Evolutionary conservation across 2,797 vertebrate genomes (phyloP).

Genomic region (Sebastes ruberrimus): DNA sequence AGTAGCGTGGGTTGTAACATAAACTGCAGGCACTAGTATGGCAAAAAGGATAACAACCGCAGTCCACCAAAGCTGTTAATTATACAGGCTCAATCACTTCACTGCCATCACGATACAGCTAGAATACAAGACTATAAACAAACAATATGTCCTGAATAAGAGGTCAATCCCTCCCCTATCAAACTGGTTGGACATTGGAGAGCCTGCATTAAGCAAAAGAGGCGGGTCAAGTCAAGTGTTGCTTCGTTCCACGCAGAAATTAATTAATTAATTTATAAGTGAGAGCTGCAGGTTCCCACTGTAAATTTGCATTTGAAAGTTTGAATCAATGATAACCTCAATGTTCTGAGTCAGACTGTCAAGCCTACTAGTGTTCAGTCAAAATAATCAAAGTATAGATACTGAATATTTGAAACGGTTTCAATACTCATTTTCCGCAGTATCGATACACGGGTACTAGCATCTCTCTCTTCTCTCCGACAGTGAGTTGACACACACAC

Average conservation of each 20-base stretch:
- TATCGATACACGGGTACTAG: too few species aligned
- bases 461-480: too few species aligned
- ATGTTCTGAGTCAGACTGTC: background rate
- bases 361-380: fast-evolving
- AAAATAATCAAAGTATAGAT: too few species aligned
- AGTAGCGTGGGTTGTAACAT: background rate
- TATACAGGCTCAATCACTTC: background rate
- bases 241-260: background rate
- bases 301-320: background rate
- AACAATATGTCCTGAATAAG: background rate
- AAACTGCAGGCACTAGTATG: background rate
- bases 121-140: background rate
- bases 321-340: background rate
- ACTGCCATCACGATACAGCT: background rate
- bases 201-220: background rate
- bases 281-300: background rate
- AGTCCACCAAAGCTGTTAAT: background rate
- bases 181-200: background rate
- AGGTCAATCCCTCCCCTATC: background rate
- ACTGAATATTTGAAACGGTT: too few species aligned
- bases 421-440: too few species aligned
- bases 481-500: too few species aligned
- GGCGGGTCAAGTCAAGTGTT: background rate
- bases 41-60: background rate
- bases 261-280: fast-evolving